These are phyloP conservation scores for Hypena proboscidalis DNA, from an alignment of 2,888 invertebrate genomes.

Conservation along the genomic window DNA sequence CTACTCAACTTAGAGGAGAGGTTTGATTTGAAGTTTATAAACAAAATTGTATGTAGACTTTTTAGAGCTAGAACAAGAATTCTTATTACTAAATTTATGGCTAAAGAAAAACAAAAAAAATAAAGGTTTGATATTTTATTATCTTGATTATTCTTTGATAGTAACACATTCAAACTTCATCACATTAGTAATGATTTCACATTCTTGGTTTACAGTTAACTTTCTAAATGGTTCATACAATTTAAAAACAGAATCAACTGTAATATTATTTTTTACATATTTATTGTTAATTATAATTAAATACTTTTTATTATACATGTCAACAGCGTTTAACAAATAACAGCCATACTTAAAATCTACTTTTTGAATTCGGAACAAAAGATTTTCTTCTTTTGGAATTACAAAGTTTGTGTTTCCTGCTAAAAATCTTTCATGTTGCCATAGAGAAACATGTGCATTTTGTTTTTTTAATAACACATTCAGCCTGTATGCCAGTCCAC, in stretches of 20 bases:
- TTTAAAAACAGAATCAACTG: slow-evolving; percentile 55
- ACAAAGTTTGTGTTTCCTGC: slow-evolving; percentile 73
- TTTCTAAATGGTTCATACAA: slow-evolving; percentile 67
- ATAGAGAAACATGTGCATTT: slow-evolving; percentile 72
- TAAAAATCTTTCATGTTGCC: slow-evolving; percentile 83
- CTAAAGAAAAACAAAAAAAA: too few species aligned
- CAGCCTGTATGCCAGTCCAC: slow-evolving; percentile 74
- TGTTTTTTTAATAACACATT: slow-evolving; percentile 75
- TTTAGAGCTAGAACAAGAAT: too few species aligned
- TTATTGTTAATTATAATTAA: slow-evolving; percentile 61
- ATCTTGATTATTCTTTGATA: slow-evolving; percentile 17
- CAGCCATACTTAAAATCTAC: slow-evolving; percentile 63
- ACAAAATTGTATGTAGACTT: too few species aligned
- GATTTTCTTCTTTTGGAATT: slow-evolving; percentile 63
- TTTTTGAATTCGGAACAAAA: slow-evolving; percentile 59
- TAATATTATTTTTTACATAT: slow-evolving; percentile 54
- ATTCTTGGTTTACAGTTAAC: slow-evolving; percentile 43
- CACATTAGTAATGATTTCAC: slow-evolving; percentile 67
- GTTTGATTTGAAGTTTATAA: too few species aligned
- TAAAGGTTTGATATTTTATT: neutral
- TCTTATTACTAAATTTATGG: too few species aligned
- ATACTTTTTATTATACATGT: slow-evolving; percentile 53
- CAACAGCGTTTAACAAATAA: slow-evolving; percentile 56
- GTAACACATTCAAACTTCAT: slow-evolving; percentile 68
- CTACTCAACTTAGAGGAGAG: too few species aligned